Evolutionary conservation across 2,888 invertebrate genomes (phyloP), one percentile per base, ranked within the genome.

Genomic region (Lordiphosa fenestrarum): DNA sequence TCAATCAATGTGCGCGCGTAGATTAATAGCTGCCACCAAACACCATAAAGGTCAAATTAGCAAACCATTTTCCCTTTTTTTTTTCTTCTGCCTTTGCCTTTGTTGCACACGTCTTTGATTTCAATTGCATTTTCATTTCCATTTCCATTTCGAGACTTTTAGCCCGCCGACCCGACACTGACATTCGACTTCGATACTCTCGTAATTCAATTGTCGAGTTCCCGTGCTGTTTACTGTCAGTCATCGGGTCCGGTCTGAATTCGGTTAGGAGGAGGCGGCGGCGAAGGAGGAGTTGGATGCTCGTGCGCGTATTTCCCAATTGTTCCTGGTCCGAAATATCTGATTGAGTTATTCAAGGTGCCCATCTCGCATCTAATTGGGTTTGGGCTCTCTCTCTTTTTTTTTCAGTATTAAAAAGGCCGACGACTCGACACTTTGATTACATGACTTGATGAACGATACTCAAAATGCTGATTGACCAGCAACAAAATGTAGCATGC

Each of bases 341-440:
- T 71, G 64, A 77, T 81, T 81, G 71, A 71, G 71, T 81, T 81
- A 69, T 65, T 73, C 62, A 71, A 73, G 69, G 69, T 71, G 74
- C 60, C 71, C 62, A 64, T 55, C 64, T 63, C 54, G 61, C 77
- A 66, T 66, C 63, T 73, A 81, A 81, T 76, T 81, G 67, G 76
- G 67, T 75, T 73, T 70, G 60, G 67, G n/a, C 30, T 44, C 5
- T 33, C 15, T n/a, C n/a, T 15, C 7, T 42, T 33, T 25, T 30
- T 36, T 40, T 44, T 15, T 36, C 30, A 25, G 25, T 41, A 30
- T 37, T 49, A 15, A 30, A 39, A 3, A 30, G 30, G 30, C 30
- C 30, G 9, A 30, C 10, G 3, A 25, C 53, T 63, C 50, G 54
- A 54, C 63, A 54, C 49, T 62, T 63, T 54, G 64, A 63, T 63